Evolutionary conservation across 2,888 invertebrate genomes (phyloP).

Genomic region (Aphidoletes aphidimyza): DNA sequence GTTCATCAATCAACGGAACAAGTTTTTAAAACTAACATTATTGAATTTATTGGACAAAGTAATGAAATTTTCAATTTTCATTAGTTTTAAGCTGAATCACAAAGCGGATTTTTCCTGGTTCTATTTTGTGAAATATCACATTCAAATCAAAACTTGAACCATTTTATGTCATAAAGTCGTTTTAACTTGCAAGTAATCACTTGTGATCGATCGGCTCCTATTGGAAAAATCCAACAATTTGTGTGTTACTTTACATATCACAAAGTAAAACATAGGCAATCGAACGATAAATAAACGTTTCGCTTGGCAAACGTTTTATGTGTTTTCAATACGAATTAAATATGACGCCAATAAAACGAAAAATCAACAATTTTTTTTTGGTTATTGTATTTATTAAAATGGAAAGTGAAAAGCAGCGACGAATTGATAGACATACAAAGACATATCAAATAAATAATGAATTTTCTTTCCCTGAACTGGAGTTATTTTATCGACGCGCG

Average conservation of each 20-base stretch:
- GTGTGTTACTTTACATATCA: too few relatives aligned
- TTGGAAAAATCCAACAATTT: too few relatives aligned
- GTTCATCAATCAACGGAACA: not conserved
- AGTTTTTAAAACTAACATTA: not conserved
- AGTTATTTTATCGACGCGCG: too few relatives aligned
- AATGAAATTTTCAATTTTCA: constrained; percentile 22
- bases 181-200: too few relatives aligned
- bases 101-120: not conserved
- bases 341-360: constrained; percentile 11
- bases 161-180: too few relatives aligned
- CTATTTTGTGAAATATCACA: too few relatives aligned
- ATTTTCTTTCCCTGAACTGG: not conserved
- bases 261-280: too few relatives aligned
- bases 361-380: constrained; percentile 9
- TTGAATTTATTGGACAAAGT: not conserved
- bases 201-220: too few relatives aligned
- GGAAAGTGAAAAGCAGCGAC: constrained; percentile 19
- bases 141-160: too few relatives aligned
- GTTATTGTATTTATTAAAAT: not conserved
- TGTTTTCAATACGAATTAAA: not conserved
- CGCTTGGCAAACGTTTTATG: not conserved
- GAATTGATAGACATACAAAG: not conserved
- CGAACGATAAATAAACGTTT: too few relatives aligned
- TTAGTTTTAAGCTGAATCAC: not conserved
- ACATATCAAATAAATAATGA: constrained; percentile 35